phyloP scores from a whole-genome alignment of 2,888 invertebrate genomes.

The Protodeltote pygarga region DNA sequence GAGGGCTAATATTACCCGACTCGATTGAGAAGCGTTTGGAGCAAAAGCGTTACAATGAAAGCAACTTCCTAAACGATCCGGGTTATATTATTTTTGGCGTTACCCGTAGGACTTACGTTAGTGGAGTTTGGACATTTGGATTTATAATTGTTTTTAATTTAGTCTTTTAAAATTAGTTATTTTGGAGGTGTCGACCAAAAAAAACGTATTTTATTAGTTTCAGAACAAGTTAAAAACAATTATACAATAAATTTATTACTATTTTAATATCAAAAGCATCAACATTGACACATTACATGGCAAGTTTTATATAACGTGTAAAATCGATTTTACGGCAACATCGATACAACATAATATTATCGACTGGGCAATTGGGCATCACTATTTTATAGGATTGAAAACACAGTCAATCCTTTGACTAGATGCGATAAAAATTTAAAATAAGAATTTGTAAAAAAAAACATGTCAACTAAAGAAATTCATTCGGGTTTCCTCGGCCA shows the following conservation, averaged over 20 bases:
- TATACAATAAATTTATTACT: constrained; percentile 16
- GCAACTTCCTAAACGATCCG: constrained; percentile 62
- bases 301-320: constrained; percentile 40
- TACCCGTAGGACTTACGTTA: constrained; percentile 43
- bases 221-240: constrained; percentile 31
- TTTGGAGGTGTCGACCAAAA: constrained; percentile 13
- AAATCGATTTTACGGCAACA: constrained; percentile 36
- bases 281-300: constrained; percentile 45
- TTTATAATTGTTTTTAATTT: constrained; percentile 28
- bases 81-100: constrained; percentile 50
- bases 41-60: constrained; percentile 68
- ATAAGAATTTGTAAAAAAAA: constrained; percentile 19
- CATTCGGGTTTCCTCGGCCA: constrained; percentile 16
- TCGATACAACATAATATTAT: constrained; percentile 39
- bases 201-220: constrained; percentile 3
- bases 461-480: constrained; percentile 39
- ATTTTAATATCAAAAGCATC: constrained; percentile 33
- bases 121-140: constrained; percentile 38
- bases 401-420: constrained; percentile 48
- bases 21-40: constrained; percentile 57
- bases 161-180: not conserved
- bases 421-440: constrained; percentile 46
- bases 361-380: constrained; percentile 43
- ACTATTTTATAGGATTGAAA: constrained; percentile 44
- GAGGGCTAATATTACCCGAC: constrained; percentile 59